Conservation (phyloP, 2,888 invertebrate species). For the Stomorhina lunata region DNA sequence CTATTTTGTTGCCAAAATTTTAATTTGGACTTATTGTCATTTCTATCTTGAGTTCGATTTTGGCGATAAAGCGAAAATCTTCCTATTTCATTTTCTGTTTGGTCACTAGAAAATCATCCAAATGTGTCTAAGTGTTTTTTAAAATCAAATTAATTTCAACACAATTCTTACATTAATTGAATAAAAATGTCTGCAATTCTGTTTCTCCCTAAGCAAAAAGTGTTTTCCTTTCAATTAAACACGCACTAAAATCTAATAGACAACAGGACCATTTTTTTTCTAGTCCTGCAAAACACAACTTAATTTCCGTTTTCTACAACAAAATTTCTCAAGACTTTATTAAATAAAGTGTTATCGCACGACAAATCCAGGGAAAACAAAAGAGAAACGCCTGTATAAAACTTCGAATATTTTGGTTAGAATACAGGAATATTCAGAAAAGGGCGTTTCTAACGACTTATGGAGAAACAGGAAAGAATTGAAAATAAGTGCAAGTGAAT, state of each 20-base stretch:
- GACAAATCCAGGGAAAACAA: conserved; percentile 20
- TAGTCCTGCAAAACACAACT: conserved; percentile 9
- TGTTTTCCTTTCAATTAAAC: conserved; percentile 71
- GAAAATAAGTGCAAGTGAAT: not conserved
- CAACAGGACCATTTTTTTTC: conserved; percentile 4
- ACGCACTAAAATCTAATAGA: conserved; percentile 66
- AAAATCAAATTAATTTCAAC: conserved; percentile 67
- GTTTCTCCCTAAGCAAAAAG: conserved; percentile 41
- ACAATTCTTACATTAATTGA: conserved; percentile 63
- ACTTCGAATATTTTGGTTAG: conserved; percentile 9
- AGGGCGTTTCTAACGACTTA: conserved; percentile 57
- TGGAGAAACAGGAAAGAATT: not conserved
- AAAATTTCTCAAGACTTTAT: conserved; percentile 28
- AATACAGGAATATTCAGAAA: not conserved
- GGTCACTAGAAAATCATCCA: conserved; percentile 34
- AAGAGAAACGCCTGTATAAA: conserved; percentile 51
- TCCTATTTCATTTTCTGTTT: not conserved
- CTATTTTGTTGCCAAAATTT: too few relatives aligned
- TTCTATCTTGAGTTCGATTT: too few relatives aligned
- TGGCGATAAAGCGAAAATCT: too few relatives aligned
- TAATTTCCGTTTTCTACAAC: conserved; percentile 38
- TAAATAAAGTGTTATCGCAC: conserved; percentile 32
- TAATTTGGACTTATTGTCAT: too few relatives aligned
- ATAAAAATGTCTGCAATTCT: conserved; percentile 49
- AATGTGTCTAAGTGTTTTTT: conserved; percentile 35